A percentile compares a stretch with the other conserved stretches of the same genome.
Evolutionary conservation across 2,797 vertebrate species (phyloP).

Genomic region (Limosa lapponica): DNA sequence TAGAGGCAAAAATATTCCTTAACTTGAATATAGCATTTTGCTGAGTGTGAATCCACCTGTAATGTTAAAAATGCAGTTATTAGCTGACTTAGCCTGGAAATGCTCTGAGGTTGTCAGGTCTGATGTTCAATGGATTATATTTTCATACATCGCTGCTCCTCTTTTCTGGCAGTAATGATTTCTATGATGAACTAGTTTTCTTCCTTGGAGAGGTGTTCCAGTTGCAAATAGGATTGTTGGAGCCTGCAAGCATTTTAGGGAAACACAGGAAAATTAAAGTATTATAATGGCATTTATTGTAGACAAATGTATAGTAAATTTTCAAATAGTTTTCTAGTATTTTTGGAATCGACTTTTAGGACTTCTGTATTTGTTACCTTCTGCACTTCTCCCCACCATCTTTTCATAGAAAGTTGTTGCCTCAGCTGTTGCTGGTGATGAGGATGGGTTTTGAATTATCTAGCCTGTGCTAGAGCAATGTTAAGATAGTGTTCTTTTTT

Average conservation of each 20-base stretch:
- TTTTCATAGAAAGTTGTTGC: background rate
- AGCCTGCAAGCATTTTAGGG: constrained; percentile 53
- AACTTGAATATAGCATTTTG: constrained; percentile 34
- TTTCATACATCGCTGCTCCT: constrained; percentile 78
- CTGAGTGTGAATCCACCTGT: constrained; percentile 48
- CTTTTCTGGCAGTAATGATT: constrained; percentile 76
- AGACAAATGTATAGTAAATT: background rate
- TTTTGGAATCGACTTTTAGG: background rate
- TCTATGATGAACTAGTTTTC: constrained; percentile 78
- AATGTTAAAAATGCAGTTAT: constrained; percentile 67
- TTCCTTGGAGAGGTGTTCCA: constrained; percentile 79
- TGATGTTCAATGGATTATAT: constrained; percentile 77
- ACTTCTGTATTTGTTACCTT: background rate
- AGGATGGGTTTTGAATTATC: background rate
- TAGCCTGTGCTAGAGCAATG: background rate
- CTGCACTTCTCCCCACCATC: background rate
- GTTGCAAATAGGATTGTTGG: constrained; percentile 68
- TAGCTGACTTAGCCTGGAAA: constrained; percentile 76
- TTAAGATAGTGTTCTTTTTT: background rate
- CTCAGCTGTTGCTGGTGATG: background rate
- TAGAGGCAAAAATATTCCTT: constrained; percentile 50
- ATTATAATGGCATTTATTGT: background rate
- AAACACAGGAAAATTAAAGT: constrained; percentile 56
- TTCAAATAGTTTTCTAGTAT: background rate
- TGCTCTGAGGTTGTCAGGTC: constrained; percentile 75